Evolutionary conservation across 2,888 invertebrate species (phyloP).

Genomic region (Caenorhabditis wallacei): DNA sequence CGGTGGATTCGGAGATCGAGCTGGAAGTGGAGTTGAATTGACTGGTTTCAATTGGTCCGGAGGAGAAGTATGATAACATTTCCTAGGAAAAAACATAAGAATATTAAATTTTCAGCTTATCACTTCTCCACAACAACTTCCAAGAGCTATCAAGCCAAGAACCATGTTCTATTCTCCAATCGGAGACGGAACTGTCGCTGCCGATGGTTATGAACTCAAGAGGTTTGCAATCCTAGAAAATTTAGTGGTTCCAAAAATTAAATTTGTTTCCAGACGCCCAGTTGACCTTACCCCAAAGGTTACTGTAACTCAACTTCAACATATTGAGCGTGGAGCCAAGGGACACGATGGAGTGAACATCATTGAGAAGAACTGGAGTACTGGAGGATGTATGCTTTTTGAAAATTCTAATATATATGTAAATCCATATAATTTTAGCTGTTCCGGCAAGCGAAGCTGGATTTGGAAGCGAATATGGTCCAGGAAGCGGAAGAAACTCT

Average conservation of each 20-base stretch:
- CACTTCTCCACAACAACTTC: slow-evolving; percentile 75
- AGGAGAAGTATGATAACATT: slow-evolving; percentile 76
- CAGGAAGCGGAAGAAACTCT: slow-evolving; percentile 72
- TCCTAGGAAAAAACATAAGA: background rate
- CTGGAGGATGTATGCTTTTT: slow-evolving; percentile 69
- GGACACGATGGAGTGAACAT: slow-evolving; percentile 80
- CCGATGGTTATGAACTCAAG: slow-evolving; percentile 82
- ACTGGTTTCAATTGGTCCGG: slow-evolving; percentile 79
- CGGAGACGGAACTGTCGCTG: slow-evolving; percentile 80
- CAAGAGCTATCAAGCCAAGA: slow-evolving; percentile 78
- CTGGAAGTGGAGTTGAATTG: slow-evolving; percentile 81
- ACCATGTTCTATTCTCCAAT: slow-evolving; percentile 82
- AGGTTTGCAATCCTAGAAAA: slow-evolving; percentile 57
- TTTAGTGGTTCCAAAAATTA: background rate
- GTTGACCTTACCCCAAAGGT: slow-evolving; percentile 80
- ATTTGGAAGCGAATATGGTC: slow-evolving; percentile 73
- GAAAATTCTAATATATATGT: background rate
- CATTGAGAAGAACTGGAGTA: slow-evolving; percentile 81
- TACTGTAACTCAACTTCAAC: slow-evolving; percentile 80
- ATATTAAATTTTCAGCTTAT: slow-evolving; percentile 70
- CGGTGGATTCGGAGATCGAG: slow-evolving; percentile 81
- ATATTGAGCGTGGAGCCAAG: slow-evolving; percentile 78
- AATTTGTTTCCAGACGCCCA: slow-evolving; percentile 71
- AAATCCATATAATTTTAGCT: slow-evolving; percentile 47
- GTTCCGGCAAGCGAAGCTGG: slow-evolving; percentile 68